phyloP scores from a whole-genome alignment of 1,140 invertebrate species.

The Chlorops oryzae region DNA sequence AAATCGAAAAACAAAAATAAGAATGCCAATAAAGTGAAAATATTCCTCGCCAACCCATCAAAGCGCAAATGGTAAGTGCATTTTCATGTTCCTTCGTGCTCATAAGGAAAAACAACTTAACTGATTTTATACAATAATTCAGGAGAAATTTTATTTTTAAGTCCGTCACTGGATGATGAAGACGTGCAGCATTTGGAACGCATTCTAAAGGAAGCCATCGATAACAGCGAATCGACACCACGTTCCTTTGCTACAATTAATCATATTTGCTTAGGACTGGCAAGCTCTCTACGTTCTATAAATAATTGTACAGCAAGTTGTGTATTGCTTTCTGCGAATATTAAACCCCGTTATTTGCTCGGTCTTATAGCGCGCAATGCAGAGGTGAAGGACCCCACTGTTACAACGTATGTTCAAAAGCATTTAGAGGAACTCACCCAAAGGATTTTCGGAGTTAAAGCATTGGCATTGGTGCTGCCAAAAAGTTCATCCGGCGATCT shows the following conservation, averaged over 20 bases:
- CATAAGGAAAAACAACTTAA: too few species aligned
- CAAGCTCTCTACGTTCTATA: constrained; percentile 26
- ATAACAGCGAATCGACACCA: neutral
- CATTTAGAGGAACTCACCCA: constrained; percentile 31
- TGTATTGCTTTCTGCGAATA: constrained; percentile 28
- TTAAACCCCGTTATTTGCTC: constrained; percentile 29
- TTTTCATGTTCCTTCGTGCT: too few species aligned
- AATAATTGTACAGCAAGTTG: constrained; percentile 23
- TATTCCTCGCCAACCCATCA: too few species aligned
- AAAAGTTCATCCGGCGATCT: too few species aligned
- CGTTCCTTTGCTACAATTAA: constrained; percentile 19
- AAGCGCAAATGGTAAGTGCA: too few species aligned
- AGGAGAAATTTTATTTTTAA: too few species aligned
- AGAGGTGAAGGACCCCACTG: constrained; percentile 23
- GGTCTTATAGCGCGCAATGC: constrained; percentile 31
- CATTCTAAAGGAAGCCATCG: constrained; percentile 16
- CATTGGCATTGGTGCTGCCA: constrained; percentile 23
- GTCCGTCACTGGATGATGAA: constrained; percentile 22
- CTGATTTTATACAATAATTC: too few species aligned
- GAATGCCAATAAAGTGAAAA: too few species aligned
- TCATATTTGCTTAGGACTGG: constrained; percentile 26
- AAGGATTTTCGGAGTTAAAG: constrained; percentile 24
- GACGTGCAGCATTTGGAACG: constrained; percentile 18
- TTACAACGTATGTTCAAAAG: constrained; percentile 30
- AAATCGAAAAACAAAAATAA: too few species aligned